Conservation (phyloP, 2,888 invertebrate species). For the Gymnocheta viridis region DNA sequence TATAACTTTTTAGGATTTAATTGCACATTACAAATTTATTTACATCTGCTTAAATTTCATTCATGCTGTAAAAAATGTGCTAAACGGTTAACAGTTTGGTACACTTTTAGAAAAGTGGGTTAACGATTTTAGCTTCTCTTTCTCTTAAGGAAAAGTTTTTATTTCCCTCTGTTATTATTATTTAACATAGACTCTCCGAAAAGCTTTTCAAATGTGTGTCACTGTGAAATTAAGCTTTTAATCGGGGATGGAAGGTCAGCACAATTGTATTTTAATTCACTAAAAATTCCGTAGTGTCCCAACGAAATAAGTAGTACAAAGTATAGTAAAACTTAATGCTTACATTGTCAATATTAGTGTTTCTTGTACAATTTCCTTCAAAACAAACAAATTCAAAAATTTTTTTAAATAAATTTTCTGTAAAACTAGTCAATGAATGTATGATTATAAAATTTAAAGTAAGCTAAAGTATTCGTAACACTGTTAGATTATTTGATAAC, state of each 20-base stretch:
- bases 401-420: no score
- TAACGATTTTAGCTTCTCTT: constrained; percentile 3
- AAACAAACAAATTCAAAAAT: no score
- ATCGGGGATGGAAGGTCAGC: background rate
- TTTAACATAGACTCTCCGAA: constrained; percentile 6
- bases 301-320: no score
- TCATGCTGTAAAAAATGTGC: constrained; percentile 59
- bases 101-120: constrained; percentile 52
- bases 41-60: constrained; percentile 16
- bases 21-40: background rate
- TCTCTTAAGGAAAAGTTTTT: background rate
- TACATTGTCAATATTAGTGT: no score
- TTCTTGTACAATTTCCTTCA: no score
- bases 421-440: no score
- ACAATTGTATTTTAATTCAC: no score
- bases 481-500: no score
- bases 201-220: constrained; percentile 40
- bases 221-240: background rate
- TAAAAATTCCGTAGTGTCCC: no score
- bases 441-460: no score
- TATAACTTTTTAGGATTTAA: background rate
- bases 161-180: background rate
- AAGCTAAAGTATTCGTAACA: no score
- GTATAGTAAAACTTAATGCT: no score
- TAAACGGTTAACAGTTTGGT: constrained; percentile 69